Conservation (phyloP, 2,797 vertebrate genomes). For the Perdix hodgsoniae region DNA sequence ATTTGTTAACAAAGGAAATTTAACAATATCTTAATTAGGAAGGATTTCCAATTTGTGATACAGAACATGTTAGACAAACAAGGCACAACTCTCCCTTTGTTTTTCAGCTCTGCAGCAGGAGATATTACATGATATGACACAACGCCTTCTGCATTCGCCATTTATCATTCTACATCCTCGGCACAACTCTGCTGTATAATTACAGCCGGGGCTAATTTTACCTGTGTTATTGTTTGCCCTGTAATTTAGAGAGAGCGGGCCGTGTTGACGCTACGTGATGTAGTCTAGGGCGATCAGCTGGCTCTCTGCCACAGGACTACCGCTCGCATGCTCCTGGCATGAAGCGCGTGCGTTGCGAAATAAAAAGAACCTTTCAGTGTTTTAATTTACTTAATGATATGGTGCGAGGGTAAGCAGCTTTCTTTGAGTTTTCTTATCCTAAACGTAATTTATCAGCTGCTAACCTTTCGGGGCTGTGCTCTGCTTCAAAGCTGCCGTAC, state of each 20-base stretch:
- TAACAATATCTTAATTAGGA: constrained; percentile 84
- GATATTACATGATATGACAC: constrained; percentile 81
- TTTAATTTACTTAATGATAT: constrained; percentile 66
- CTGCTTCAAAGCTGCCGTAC: constrained; percentile 41
- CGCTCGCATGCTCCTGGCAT: not conserved
- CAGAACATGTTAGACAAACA: constrained; percentile 81
- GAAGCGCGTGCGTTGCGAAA: constrained; percentile 31
- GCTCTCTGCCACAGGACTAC: constrained; percentile 54
- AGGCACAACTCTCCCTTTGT: constrained; percentile 79
- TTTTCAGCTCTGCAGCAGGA: constrained; percentile 61
- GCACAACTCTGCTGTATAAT: constrained; percentile 56
- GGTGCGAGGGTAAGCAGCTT: constrained; percentile 3
- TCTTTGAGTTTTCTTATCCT: constrained; percentile 42
- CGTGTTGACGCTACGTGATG: constrained; percentile 34
- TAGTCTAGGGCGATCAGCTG: constrained; percentile 34
- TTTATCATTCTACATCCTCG: constrained; percentile 74
- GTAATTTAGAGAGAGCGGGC: constrained; percentile 74
- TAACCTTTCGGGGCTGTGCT: constrained; percentile 24
- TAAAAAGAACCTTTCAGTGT: constrained; percentile 38
- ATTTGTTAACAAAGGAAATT: constrained; percentile 82
- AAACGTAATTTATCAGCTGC: not conserved
- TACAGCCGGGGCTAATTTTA: constrained; percentile 77
- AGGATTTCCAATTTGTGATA: constrained; percentile 80
- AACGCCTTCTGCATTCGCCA: constrained; percentile 28
- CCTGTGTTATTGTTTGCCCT: constrained; percentile 79